Evolutionary conservation across 1,140 invertebrate genomes (phyloP), one percentile per base, ranked within the genome.

Genomic region (Brachionus rotundiformis): DNA sequence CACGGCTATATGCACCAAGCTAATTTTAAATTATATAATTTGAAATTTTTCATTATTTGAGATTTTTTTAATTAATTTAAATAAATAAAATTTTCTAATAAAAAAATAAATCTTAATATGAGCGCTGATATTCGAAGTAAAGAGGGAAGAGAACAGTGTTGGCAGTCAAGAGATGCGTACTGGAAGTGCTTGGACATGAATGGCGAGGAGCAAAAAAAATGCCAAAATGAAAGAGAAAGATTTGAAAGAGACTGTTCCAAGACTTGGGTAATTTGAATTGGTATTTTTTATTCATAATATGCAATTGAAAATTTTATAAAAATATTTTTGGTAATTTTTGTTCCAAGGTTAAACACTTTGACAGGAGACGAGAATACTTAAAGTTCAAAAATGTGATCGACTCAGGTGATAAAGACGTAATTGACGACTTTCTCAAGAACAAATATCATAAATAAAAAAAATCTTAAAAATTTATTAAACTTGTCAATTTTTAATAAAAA

Each of bases 311-410:
- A n/a, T n/a, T n/a, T n/a, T n/a, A n/a, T 25, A 63, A 31, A 27
- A 33, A 82, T 82, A 33, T 83, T 41, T 76, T 83, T 27, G 10
- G n/a, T 27, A 27, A 13, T 10, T 82, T 83, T 59, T 59, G 79
- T 82, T 86, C 86, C 11, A 85, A 92, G 92, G 93, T 96, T 10
- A 94, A 93, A 88, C 94, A 97, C 89, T 97, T 97, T 89, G 94
- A 96, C 89, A 90, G 93, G 85, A 95, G 94, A 87, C 87, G 93
- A 86, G 92, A 92, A 83, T 96, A 94, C 88, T 89, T 94, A 84
- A 91, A 93, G 85, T 96, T 94, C 87, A 95, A 95, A 89, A 92
- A 93, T 79, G 47, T 63, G 1, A 36, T 79, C 23, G 76, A 79
- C n/a, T 79, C 76, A 4, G 76, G 76, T 23, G 19, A 79, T 8